phyloP scores from a whole-genome alignment of 1,140 invertebrate genomes.

The Bombus waltoni region DNA sequence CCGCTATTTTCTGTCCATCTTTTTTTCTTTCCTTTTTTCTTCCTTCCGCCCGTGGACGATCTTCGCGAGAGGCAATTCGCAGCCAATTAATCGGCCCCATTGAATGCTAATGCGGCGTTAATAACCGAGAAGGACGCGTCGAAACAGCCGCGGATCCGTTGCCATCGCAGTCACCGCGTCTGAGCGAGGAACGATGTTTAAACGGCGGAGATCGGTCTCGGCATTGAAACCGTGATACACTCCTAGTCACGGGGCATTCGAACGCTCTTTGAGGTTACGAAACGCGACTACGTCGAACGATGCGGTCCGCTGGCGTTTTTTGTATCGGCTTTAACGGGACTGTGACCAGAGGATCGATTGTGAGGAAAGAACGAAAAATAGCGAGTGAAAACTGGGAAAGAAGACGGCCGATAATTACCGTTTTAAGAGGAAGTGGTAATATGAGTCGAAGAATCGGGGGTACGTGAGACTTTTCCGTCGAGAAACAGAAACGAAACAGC shows the following conservation, averaged over 20 bases:
- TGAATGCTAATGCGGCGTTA: constrained; percentile 38
- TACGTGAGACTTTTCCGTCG: constrained; percentile 34
- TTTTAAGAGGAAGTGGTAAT: neutral
- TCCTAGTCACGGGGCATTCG: neutral
- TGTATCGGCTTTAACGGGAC: neutral
- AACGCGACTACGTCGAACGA: neutral
- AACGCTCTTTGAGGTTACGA: neutral
- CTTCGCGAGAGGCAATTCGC: constrained; percentile 36
- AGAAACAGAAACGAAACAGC: constrained; percentile 5
- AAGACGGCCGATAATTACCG: neutral
- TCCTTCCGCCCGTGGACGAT: neutral
- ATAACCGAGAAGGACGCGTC: constrained; percentile 12
- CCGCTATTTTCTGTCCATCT: neutral
- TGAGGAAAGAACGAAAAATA: neutral
- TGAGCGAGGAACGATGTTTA: neutral
- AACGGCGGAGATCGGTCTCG: neutral
- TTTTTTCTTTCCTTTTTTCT: neutral
- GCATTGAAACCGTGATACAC: neutral
- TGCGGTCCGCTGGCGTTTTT: neutral
- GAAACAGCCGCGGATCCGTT: constrained; percentile 1
- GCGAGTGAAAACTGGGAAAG: constrained; percentile 1
- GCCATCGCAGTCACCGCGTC: neutral
- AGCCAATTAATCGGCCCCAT: constrained; percentile 34
- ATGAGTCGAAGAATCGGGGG: neutral
- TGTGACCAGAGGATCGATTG: neutral